Evolutionary conservation across 2,888 invertebrate species (phyloP), one percentile per base, ranked within the genome.

Genomic region (Ophion ellenae): DNA sequence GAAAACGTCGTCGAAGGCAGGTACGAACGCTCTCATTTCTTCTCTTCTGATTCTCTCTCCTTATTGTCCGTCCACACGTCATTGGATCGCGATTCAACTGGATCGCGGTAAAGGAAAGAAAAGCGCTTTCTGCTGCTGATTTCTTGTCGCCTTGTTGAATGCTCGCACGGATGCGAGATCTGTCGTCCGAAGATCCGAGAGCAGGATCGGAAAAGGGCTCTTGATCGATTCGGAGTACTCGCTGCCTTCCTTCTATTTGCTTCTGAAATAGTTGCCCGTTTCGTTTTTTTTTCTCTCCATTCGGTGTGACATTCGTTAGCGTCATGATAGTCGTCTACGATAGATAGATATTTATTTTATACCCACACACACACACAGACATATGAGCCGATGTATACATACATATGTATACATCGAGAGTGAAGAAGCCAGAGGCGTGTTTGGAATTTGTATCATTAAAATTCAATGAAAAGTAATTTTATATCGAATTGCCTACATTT

Each of bases 181-280:
- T 36, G 20, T 40, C 40, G 66, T 20, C 32, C 17, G 17, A 20
- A 28, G 24, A 7, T 20, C 36, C 40, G 32, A 14, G 57, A 28
- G 59, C 53, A 53, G 11, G 10, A 75, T 81, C 75, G 67, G 17
- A 53, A 77, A 77, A 80, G 77, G 79, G 64, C 70, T 76, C 78
- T 71, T 82, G 87, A 86, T 85, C 85, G 87, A 87, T 87, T 86
- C 87, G 86, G 75, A 76, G 87, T 87, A 87, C 70, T 59, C 61
- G 20, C 79, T 79, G 64, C 14, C 24, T 6, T 40, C 63, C 45
- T 64, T 63, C 81, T 61, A 61, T 76, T 66, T 63, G 70, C 81
- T 59, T 78, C 73, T 69, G 70, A 71, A 79, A 82, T 84, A 79
- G 45, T 69, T 81, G 57, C 71, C 63, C 66, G 69, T 77, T 59